These are phyloP conservation scores for Sicus ferrugineus DNA, from an alignment of 2,888 invertebrate genomes.

Conservation along the genomic window DNA sequence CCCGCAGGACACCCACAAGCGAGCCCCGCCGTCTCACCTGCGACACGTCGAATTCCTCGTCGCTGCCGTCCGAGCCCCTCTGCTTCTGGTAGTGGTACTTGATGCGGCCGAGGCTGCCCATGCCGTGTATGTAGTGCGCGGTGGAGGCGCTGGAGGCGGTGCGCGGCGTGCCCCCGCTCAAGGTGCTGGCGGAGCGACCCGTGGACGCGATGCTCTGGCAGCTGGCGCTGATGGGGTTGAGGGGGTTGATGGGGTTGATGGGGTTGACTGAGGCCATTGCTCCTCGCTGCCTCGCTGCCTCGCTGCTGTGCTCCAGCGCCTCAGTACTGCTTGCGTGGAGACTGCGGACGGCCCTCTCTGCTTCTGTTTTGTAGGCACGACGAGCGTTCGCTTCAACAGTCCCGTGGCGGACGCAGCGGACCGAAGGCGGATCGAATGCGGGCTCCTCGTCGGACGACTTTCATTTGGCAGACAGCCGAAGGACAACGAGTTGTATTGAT, in stretches of 20 bases:
- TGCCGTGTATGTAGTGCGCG: conserved; percentile 58
- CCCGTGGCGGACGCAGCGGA: background rate
- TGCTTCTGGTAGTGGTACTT: conserved; percentile 58
- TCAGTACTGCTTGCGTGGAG: background rate
- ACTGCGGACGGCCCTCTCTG: background rate
- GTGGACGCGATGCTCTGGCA: conserved; percentile 57
- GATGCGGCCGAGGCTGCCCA: conserved; percentile 61
- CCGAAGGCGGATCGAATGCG: background rate
- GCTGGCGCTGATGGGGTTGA: conserved; percentile 59
- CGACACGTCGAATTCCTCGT: conserved; percentile 68
- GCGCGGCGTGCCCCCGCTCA: conserved; percentile 41
- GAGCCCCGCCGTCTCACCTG: conserved; percentile 65
- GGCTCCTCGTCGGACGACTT: background rate
- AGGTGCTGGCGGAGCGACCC: conserved; percentile 47
- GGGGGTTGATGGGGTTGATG: conserved; percentile 59
- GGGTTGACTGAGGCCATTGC: conserved; percentile 49
- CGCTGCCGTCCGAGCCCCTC: conserved; percentile 59
- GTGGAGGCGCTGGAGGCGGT: conserved; percentile 38
- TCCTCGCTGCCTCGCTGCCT: conserved; percentile 22
- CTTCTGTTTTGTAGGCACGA: background rate
- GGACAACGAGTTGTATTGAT: conserved; percentile 44
- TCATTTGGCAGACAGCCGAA: background rate
- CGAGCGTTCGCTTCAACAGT: background rate
- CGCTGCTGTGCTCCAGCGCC: background rate
- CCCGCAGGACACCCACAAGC: too few relatives aligned